Percentiles rank a stretch among this genome's conserved stretches.
phyloP scores from a whole-genome alignment of 1,140 invertebrate genomes.

The Calliphora vicina region DNA sequence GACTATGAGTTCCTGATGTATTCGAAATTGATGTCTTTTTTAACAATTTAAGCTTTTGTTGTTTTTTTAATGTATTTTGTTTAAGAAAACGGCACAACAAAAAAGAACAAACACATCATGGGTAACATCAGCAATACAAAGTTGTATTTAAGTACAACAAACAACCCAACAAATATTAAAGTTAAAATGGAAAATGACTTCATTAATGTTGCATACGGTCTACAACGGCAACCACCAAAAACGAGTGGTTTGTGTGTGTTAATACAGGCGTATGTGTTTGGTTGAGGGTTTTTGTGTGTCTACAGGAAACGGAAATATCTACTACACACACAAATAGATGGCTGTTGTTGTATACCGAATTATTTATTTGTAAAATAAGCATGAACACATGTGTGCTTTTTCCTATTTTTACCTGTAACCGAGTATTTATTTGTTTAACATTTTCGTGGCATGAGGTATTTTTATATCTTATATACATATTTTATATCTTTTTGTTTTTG shows the following conservation, averaged over 20 bases:
- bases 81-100: neutral
- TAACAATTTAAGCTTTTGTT: too few relatives aligned
- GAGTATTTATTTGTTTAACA: neutral
- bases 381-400: neutral
- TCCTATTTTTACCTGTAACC: neutral
- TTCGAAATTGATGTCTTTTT: constrained; percentile 19
- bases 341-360: neutral
- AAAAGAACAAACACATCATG: neutral
- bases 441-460: neutral
- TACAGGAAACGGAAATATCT: constrained; percentile 31
- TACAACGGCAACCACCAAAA: neutral
- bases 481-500: neutral
- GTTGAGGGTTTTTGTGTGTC: neutral
- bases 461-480: neutral
- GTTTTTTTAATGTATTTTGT: neutral
- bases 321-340: neutral
- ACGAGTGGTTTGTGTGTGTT: neutral
- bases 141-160: neutral
- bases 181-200: constrained; percentile 21
- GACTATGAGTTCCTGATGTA: constrained; percentile 3
- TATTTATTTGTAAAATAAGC: neutral
- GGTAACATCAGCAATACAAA: neutral
- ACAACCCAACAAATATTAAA: neutral
- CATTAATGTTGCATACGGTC: constrained; percentile 28
- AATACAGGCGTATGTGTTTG: neutral